These are phyloP conservation scores for Leptarthrus brevirostris DNA, from an alignment of 2,888 invertebrate species.

Conservation along the genomic window DNA sequence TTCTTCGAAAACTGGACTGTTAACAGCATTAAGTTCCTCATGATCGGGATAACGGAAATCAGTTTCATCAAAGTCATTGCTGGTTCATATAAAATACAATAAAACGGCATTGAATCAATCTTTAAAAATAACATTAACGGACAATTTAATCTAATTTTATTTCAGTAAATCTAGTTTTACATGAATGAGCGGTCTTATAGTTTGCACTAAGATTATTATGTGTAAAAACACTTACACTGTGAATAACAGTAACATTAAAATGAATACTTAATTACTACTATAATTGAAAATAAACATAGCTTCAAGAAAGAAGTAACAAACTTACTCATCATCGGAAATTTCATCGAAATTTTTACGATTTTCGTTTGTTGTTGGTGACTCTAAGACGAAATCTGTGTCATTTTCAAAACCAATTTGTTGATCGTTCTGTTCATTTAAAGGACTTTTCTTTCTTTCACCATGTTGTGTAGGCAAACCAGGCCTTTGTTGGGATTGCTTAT, in stretches of 20 bases:
- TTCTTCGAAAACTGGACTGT: constrained; percentile 1
- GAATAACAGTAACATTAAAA: constrained; percentile 1
- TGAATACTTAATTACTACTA: constrained; percentile 5
- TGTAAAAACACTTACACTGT: constrained; percentile 10
- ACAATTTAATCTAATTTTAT: constrained; percentile 37
- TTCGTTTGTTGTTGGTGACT: constrained; percentile 35
- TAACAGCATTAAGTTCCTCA: background rate
- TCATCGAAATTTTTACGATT: constrained; percentile 60
- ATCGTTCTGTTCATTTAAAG: constrained; percentile 2
- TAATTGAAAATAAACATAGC: background rate
- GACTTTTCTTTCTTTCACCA: constrained; percentile 42
- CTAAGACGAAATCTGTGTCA: constrained; percentile 53
- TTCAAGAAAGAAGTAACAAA: constrained; percentile 48
- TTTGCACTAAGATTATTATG: constrained; percentile 9
- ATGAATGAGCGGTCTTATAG: constrained; percentile 16
- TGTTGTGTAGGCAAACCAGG: constrained; percentile 54
- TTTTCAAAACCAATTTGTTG: constrained; percentile 51
- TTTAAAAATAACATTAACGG: constrained; percentile 5
- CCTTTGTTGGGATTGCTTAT: constrained; percentile 48
- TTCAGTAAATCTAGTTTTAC: constrained; percentile 22
- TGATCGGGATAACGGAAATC: constrained; percentile 7
- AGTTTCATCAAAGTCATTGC: constrained; percentile 35
- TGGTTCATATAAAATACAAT: constrained; percentile 39
- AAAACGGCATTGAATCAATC: constrained; percentile 25
- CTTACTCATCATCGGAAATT: constrained; percentile 65